Percentiles rank a stretch among this genome's conserved stretches.
These are phyloP conservation scores for Callopanchax toddi DNA, from an alignment of 2,113 vertebrate species.

Conservation along the genomic window DNA sequence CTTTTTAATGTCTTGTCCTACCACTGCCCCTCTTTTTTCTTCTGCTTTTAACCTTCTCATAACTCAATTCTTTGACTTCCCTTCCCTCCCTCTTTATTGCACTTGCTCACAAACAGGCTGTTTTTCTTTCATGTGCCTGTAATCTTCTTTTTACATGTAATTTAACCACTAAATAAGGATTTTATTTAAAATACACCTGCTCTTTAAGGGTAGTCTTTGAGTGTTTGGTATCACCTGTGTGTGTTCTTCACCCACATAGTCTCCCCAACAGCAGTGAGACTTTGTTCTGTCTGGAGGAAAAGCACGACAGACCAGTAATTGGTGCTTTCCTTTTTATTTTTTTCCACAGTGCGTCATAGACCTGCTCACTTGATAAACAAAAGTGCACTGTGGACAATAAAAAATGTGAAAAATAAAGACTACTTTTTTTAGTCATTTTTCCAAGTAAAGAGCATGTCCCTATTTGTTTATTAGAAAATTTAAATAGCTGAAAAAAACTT, in stretches of 20 bases:
- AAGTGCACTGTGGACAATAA: conserved; percentile 15
- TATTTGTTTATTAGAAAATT: too few species aligned
- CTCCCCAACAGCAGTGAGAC: neutral
- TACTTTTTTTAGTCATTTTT: neutral
- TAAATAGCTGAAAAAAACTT: too few species aligned
- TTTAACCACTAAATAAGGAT: conserved; percentile 23
- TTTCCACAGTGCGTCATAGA: conserved; percentile 28
- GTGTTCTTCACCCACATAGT: neutral
- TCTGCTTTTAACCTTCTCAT: conserved; percentile 68
- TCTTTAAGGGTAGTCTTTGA: conserved; percentile 3
- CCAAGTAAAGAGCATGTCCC: neutral
- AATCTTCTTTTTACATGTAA: conserved; percentile 25
- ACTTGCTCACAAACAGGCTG: conserved; percentile 41
- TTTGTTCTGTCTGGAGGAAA: conserved; percentile 6
- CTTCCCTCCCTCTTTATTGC: conserved; percentile 33
- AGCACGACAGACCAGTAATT: conserved; percentile 7
- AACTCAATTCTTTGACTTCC: conserved; percentile 53
- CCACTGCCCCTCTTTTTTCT: conserved; percentile 34
- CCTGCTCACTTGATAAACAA: conserved; percentile 30
- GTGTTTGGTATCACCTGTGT: conserved; percentile 6
- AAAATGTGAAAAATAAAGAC: conserved; percentile 2
- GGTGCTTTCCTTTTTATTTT: conserved; percentile 28
- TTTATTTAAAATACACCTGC: conserved; percentile 33
- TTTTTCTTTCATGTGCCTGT: conserved; percentile 42
- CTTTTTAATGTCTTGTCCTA: conserved; percentile 74